Conservation (phyloP, 2,113 vertebrate species). For the Strix uralensis region DNA sequence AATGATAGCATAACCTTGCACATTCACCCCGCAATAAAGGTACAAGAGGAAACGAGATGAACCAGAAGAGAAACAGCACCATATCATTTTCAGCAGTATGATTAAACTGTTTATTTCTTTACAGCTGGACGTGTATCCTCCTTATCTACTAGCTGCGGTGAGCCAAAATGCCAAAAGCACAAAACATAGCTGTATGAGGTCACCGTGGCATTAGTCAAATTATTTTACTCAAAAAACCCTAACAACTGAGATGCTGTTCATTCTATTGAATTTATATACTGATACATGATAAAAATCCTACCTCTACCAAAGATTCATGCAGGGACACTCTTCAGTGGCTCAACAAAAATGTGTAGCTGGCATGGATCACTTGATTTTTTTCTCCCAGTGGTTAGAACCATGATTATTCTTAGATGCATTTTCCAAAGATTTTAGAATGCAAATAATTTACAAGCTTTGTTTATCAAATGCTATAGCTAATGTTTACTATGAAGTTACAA, state of each 20-base stretch:
- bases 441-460: background rate
- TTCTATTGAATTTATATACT: background rate
- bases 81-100: background rate
- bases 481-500: background rate
- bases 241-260: background rate
- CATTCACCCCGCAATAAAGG: background rate
- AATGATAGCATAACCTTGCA: background rate
- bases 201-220: background rate
- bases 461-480: background rate
- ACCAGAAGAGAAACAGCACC: background rate
- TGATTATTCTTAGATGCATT: background rate
- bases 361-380: background rate
- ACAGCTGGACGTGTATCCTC: background rate
- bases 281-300: background rate
- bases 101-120: constrained; percentile 19
- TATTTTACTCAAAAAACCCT: background rate
- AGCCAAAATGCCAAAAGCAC: constrained; percentile 30
- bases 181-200: background rate
- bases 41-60: constrained; percentile 10
- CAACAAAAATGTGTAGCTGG: background rate
- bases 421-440: background rate
- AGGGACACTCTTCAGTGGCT: background rate
- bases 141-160: background rate
- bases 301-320: background rate
- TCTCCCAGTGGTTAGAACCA: background rate